A percentile compares a stretch with the other conserved stretches of the same genome.
phyloP scores from a whole-genome alignment of 2,797 vertebrate species.

The Adelosebastes latens region DNA sequence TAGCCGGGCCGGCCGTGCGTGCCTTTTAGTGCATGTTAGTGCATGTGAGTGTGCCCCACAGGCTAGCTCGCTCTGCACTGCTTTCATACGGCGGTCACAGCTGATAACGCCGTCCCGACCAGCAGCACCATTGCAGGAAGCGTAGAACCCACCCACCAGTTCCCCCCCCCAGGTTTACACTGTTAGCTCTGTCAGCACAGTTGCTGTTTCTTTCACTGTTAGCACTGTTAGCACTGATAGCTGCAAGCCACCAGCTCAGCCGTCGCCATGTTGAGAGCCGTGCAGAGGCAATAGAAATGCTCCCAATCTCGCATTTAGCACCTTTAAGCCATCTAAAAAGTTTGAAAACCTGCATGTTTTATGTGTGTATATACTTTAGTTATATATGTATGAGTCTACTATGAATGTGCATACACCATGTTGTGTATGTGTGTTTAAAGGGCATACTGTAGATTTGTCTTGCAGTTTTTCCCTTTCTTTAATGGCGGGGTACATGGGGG shows the following conservation, averaged over 20 bases:
- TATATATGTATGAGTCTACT: neutral
- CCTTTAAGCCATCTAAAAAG: neutral
- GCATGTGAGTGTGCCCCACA: too few species aligned
- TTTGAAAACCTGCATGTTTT: neutral
- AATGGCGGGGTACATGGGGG: neutral
- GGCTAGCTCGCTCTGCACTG: too few species aligned
- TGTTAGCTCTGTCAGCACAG: too few species aligned
- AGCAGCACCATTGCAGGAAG: fast-evolving
- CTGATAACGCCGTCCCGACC: too few species aligned
- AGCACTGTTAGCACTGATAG: fast-evolving
- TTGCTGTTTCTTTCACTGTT: too few species aligned
- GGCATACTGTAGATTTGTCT: neutral
- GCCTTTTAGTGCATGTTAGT: too few species aligned
- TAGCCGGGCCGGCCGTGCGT: too few species aligned
- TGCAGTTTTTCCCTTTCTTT: neutral
- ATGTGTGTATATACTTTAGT: neutral
- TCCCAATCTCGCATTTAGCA: too few species aligned
- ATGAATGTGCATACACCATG: neutral
- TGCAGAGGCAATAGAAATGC: too few species aligned
- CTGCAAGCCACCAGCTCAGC: neutral
- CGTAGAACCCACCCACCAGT: too few species aligned
- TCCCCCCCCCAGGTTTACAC: too few species aligned
- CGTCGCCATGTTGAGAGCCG: neutral
- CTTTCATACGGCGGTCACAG: too few species aligned
- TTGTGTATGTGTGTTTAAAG: neutral